Conservation (phyloP, 2,113 vertebrate genomes). For the Chiloscyllium plagiosum region DNA sequence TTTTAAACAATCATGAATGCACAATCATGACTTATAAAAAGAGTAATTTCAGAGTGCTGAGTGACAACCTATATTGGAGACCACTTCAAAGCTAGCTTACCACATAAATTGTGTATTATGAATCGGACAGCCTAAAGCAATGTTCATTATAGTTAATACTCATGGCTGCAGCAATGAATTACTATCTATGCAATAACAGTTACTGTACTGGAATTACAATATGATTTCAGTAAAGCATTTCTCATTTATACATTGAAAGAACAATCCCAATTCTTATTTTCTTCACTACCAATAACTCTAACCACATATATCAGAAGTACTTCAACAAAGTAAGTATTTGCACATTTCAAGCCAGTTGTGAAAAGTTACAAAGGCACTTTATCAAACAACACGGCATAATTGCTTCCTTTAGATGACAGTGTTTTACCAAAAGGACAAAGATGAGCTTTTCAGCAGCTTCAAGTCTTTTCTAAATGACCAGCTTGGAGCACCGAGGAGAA, state of each 20-base stretch:
- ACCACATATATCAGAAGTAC: background rate
- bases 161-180: constrained; percentile 7
- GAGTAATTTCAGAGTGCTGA: constrained; percentile 1
- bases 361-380: constrained; percentile 31
- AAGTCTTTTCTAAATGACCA: constrained; percentile 30
- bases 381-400: constrained; percentile 23
- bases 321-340: constrained; percentile 8
- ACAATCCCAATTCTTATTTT: background rate
- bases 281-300: background rate
- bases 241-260: background rate
- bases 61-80: background rate
- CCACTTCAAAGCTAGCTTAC: background rate
- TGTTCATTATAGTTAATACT: background rate
- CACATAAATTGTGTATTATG: background rate
- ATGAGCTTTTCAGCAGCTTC: constrained; percentile 25
- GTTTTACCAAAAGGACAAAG: constrained; percentile 31
- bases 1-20: background rate
- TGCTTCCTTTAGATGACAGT: constrained; percentile 13
- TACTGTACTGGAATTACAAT: background rate
- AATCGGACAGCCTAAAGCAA: constrained; percentile 11
- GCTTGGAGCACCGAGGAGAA: constrained; percentile 26
- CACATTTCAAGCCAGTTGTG: background rate
- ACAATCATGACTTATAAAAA: background rate
- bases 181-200: background rate
- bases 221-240: background rate